Percentiles rank a stretch among this genome's conserved stretches.
Evolutionary conservation across 2,797 vertebrate species (phyloP).

Genomic region (Brotula barbata): DNA sequence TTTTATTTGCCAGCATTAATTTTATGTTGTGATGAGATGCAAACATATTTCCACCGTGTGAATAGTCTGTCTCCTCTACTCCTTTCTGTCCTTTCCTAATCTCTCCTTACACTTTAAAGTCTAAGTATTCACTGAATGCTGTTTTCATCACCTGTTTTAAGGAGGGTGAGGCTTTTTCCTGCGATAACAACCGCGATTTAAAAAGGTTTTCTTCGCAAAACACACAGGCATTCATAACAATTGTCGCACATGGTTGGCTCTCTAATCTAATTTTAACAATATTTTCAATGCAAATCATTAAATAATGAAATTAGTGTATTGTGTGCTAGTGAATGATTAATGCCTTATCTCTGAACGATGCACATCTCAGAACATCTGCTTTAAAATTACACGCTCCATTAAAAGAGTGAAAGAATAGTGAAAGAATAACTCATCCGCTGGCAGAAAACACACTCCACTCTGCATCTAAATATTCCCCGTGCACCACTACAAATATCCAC

Average conservation of each 20-base stretch:
- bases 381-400: constrained; percentile 61
- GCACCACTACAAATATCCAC: constrained; percentile 41
- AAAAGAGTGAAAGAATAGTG: constrained; percentile 35
- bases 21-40: too few species aligned
- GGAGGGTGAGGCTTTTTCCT: constrained; percentile 22
- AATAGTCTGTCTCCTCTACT: too few species aligned
- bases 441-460: constrained; percentile 3
- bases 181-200: constrained; percentile 40
- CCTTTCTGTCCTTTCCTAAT: too few species aligned
- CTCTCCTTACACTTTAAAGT: too few species aligned
- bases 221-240: constrained; percentile 45
- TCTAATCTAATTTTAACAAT: constrained; percentile 68
- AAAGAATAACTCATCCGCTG: constrained; percentile 5
- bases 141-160: constrained; percentile 36
- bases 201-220: constrained; percentile 39
- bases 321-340: constrained; percentile 67
- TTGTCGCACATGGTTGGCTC: constrained; percentile 52
- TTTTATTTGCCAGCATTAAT: too few species aligned
- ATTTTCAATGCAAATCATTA: constrained; percentile 68
- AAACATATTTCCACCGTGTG: too few species aligned
- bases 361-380: constrained; percentile 57
- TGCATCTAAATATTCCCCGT: constrained; percentile 32
- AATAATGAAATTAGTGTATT: constrained; percentile 67
- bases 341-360: constrained; percentile 59
- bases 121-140: constrained; percentile 31